Conservation (phyloP, 2,797 vertebrate species). For the Bovichtus diacanthus region DNA sequence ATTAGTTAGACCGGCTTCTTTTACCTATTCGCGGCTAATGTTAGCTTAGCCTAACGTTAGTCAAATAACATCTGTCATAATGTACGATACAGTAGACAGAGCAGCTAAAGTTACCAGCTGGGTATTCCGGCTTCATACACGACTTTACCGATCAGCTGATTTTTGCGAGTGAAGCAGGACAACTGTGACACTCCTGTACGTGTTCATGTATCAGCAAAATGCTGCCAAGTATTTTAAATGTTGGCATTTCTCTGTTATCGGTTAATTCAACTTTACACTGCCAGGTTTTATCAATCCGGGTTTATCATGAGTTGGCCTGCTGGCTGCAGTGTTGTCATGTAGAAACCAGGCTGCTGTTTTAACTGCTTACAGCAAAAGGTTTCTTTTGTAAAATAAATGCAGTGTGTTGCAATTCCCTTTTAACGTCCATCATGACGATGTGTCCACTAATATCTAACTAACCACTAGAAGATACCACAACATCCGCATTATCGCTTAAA, state of each 20-base stretch:
- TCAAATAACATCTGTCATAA: slow-evolving; percentile 82
- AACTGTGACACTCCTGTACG: background rate
- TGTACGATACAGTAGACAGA: slow-evolving; percentile 56
- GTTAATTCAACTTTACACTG: slow-evolving; percentile 5
- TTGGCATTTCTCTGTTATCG: slow-evolving; percentile 23
- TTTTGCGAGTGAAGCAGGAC: background rate
- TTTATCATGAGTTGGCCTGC: slow-evolving; percentile 33
- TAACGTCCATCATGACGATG: slow-evolving; percentile 21
- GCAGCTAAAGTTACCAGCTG: slow-evolving; percentile 58
- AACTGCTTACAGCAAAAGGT: background rate
- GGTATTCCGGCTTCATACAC: slow-evolving; percentile 15
- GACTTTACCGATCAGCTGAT: slow-evolving; percentile 34
- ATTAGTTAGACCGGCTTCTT: slow-evolving; percentile 79
- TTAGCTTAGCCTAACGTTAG: slow-evolving; percentile 66
- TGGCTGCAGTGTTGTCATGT: slow-evolving; percentile 53
- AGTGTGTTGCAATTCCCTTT: slow-evolving; percentile 27
- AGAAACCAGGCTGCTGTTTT: slow-evolving; percentile 18
- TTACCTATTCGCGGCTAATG: slow-evolving; percentile 64
- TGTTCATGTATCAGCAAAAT: slow-evolving; percentile 21
- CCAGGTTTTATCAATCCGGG: slow-evolving; percentile 18
- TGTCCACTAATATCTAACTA: slow-evolving; percentile 32
- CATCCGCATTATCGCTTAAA: slow-evolving; percentile 49
- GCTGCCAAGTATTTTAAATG: slow-evolving; percentile 21
- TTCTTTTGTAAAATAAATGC: slow-evolving; percentile 19
- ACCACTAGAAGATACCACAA: slow-evolving; percentile 24